Evolutionary conservation across 2,797 vertebrate species (phyloP), one percentile per base, ranked within the genome.

Genomic region (Gambusia yucatana): DNA sequence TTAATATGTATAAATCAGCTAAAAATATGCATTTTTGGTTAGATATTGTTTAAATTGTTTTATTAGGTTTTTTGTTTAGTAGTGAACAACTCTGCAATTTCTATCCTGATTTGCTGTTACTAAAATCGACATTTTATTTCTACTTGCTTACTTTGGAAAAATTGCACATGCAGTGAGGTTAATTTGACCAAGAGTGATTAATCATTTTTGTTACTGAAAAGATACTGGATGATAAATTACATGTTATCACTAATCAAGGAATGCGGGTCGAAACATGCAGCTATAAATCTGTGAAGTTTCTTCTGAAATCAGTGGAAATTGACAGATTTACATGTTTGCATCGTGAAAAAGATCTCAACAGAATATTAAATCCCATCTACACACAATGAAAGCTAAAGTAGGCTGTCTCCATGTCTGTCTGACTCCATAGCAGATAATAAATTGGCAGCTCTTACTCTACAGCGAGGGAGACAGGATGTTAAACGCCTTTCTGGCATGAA

Each of bases 401-500:
- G 14, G 13, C 47, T 1, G 36, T 22, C 74, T 44, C 46, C 36
- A 22, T 69, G 44, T 74, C 14, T 85, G 33, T 16, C 33, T 75
- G 28, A 61, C 55, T 25, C 63, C 17, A 13, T 63, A 73, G 79
- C 78, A 82, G 73, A 77, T 82, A 52, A 89, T 86, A 88, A 82
- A 89, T 84, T 73, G 73, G 75, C 84, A 36, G 73, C 82, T 81
- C 75, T 77, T 77, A 57, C 78, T 81, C 81, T 47, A 43, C 44
- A 69, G 44, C 1, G 61, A 83, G 67, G 73, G 61, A 71, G 81
- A 74, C 77, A 1, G 78, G 73, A 75, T 84, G 82, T 89, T 90
- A 87, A 92, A 92, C 86, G 87, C 77, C 71, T 77, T 75, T 77
- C 65, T 87, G 81, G 81, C 82, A 74, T 86, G 85, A 90, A 79